Evolutionary conservation across 2,113 vertebrate species (phyloP).

Genomic region (Sapayoa aenigma): DNA sequence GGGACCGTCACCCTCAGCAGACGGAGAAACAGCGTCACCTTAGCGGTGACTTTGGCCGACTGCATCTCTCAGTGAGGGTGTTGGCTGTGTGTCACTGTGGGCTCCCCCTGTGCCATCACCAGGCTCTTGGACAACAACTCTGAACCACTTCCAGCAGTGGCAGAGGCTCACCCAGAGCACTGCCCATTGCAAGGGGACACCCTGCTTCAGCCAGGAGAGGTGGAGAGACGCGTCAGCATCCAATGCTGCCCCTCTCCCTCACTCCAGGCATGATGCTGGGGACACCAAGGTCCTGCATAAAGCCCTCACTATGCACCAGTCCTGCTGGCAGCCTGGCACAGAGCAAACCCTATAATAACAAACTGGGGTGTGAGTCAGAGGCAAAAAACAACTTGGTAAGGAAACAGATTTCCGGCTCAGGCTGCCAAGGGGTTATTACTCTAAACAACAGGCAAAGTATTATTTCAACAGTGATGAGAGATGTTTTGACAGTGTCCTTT

Average conservation of each 20-base stretch:
- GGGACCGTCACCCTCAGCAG: background rate
- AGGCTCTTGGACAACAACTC: background rate
- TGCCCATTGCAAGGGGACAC: accelerated
- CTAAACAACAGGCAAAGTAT: slow-evolving; percentile 59
- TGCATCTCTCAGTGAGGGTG: background rate
- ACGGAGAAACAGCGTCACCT: slow-evolving; percentile 14
- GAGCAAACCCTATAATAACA: slow-evolving; percentile 66
- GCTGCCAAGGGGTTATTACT: slow-evolving; percentile 65
- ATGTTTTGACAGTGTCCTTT: slow-evolving; percentile 62
- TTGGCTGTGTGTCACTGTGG: accelerated
- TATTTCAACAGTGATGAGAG: slow-evolving; percentile 65
- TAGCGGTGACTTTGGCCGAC: background rate
- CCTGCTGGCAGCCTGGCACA: slow-evolving; percentile 41
- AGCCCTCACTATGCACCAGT: background rate
- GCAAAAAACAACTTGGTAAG: slow-evolving; percentile 60
- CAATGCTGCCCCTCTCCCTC: background rate
- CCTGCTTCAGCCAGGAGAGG: background rate
- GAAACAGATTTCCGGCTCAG: slow-evolving; percentile 64
- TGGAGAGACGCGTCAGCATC: background rate
- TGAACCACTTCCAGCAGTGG: background rate
- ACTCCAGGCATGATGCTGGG: background rate
- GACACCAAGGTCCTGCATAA: background rate
- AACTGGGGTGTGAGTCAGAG: slow-evolving; percentile 56
- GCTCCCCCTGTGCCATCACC: background rate
- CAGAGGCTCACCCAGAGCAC: accelerated